Evolutionary conservation across 2,797 vertebrate species (phyloP), one percentile per base, ranked within the genome.

Genomic region (Eleutherodactylus coqui): DNA sequence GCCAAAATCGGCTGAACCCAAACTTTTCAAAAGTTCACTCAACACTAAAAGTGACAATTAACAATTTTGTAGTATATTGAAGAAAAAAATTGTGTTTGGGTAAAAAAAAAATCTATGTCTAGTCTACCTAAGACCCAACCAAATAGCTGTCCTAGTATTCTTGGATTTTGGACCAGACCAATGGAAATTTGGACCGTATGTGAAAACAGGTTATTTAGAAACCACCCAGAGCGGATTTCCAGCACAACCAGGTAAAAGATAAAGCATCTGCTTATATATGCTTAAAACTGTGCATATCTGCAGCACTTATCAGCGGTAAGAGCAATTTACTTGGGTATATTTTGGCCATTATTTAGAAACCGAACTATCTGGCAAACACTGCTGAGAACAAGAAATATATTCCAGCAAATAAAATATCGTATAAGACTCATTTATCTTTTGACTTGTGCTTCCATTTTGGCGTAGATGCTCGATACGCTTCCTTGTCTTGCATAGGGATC

Each of bases 401-500:
- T n/a, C n/a, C n/a, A n/a, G n/a, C n/a, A n/a, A n/a, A n/a, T n/a
- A n/a, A 60, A 60, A 55, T 32, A 38, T 9, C 34, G 45, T 14
- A 4, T n/a, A 45, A n/a, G 19, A 64, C 10, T 21, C 6, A 45
- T 21, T 80, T 70, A 24, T 17, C 11, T 49, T n/a, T 51, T 70
- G 36, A 55, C n/a, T 41, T 41, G 51, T 72, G 80, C 67, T 82
- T 55, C 34, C 64, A 69, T 82, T 34, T 70, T 72, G 45, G 32
- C 45, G 64, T 73, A 72, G 36, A 58, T 55, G 67, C 49, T 55
- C 43, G 14, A 72, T 38, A 53, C 51, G 64, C 55, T 85, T 79
- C 76, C 72, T 79, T 85, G 84, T 85, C 84, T 85, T 79, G 77
- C 84, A 85, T 79, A 85, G 84, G 84, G 84, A 85, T 85, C 84